These are phyloP conservation scores for Pheucticus melanocephalus DNA, from an alignment of 2,113 vertebrate genomes.

Conservation along the genomic window DNA sequence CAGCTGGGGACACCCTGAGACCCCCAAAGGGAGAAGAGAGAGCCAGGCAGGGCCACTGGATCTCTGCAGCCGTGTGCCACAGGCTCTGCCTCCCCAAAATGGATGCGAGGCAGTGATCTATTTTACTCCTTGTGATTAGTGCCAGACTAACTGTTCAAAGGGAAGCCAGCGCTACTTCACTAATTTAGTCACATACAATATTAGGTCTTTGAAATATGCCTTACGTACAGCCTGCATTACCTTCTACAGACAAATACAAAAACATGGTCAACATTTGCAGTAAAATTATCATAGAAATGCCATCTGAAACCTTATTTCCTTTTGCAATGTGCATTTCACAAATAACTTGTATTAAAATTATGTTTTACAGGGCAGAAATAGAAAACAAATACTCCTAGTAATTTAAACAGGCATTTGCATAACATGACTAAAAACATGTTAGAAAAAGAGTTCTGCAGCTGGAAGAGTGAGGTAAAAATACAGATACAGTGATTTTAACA, in stretches of 20 bases:
- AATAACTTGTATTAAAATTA: conserved; percentile 83
- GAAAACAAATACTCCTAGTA: conserved; percentile 79
- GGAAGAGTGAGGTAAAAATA: conserved; percentile 74
- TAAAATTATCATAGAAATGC: conserved; percentile 84
- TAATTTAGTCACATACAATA: conserved; percentile 71
- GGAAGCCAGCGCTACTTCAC: conserved; percentile 55
- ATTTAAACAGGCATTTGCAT: conserved; percentile 81
- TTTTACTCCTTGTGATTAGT: conserved; percentile 45
- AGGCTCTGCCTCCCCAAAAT: background rate
- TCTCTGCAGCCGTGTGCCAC: background rate
- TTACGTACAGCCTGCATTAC: conserved; percentile 68
- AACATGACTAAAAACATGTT: conserved; percentile 75
- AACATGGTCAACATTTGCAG: conserved; percentile 80
- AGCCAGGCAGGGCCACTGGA: background rate
- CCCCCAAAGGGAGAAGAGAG: fast-evolving
- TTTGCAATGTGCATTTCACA: conserved; percentile 76
- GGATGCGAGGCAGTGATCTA: conserved; percentile 22
- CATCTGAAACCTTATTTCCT: conserved; percentile 81
- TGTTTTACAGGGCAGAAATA: conserved; percentile 80
- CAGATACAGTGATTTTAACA: conserved; percentile 75
- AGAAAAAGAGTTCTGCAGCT: conserved; percentile 62
- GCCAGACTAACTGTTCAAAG: conserved; percentile 60
- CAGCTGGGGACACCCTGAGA: background rate
- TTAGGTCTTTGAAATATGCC: conserved; percentile 73
- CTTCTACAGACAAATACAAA: conserved; percentile 76